Percentiles rank a stretch among this genome's conserved stretches.
Evolutionary conservation across 2,797 vertebrate genomes (phyloP).

Genomic region (Benthosema pterotum): DNA sequence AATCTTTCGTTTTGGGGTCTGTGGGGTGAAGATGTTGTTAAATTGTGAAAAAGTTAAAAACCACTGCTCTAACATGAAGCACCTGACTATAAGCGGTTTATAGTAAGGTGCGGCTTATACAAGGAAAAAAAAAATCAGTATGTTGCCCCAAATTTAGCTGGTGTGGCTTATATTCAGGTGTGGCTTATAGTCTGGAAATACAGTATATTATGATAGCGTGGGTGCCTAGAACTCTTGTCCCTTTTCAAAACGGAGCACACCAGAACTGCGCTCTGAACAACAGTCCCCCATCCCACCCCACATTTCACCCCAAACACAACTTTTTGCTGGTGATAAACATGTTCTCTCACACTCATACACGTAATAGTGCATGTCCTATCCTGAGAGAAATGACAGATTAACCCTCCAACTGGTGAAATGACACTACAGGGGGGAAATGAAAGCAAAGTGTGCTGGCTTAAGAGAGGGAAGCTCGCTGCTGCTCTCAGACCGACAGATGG

Average conservation of each 20-base stretch:
- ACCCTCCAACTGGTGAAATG: conserved; percentile 41
- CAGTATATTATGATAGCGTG: neutral
- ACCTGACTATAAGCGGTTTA: no score
- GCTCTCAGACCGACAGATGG: conserved; percentile 7
- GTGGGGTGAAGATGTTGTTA: no score
- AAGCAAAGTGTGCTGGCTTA: conserved; percentile 10
- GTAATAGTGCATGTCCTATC: neutral
- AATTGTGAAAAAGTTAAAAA: no score
- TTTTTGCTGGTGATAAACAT: conserved; percentile 64
- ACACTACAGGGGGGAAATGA: conserved; percentile 12
- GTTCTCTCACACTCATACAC: conserved; percentile 8
- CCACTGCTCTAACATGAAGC: no score
- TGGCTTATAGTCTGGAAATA: no score
- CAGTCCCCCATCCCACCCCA: neutral
- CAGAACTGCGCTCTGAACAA: conserved; percentile 5
- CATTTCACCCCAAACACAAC: conserved; percentile 26
- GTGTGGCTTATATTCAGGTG: no score
- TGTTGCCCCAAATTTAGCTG: no score
- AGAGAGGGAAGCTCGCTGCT: conserved; percentile 17
- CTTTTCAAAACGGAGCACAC: neutral
- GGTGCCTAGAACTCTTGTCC: neutral
- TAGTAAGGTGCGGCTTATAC: no score
- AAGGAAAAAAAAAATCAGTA: no score
- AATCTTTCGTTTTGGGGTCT: no score
- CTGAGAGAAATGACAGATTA: conserved; percentile 20